phyloP scores from a whole-genome alignment of 2,888 invertebrate genomes.

The Brenthis daphne region DNA sequence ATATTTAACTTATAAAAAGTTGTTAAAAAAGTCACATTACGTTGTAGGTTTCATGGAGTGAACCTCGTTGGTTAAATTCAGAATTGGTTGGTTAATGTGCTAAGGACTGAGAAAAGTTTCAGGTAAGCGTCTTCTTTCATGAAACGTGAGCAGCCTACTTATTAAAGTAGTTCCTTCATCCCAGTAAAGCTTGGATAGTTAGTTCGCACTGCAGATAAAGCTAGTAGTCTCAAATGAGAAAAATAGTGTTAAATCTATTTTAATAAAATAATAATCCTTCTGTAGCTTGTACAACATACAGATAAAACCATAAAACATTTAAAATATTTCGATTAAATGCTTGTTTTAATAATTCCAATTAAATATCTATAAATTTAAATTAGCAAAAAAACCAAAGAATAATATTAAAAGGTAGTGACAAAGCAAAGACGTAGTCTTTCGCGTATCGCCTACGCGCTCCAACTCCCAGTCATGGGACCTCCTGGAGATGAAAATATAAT shows the following conservation, averaged over 20 bases:
- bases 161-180: conserved; percentile 44
- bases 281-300: no score
- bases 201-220: conserved; percentile 31
- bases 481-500: conserved; percentile 80
- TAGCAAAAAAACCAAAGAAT: no score
- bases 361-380: no score
- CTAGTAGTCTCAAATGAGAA: conserved; percentile 19
- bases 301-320: no score
- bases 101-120: conserved; percentile 78
- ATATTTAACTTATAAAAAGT: not conserved
- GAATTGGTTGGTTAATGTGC: conserved; percentile 72
- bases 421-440: conserved; percentile 52
- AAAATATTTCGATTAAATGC: no score
- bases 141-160: conserved; percentile 71
- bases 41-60: conserved; percentile 42
- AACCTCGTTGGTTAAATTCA: conserved; percentile 56
- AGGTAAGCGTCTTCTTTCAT: conserved; percentile 78
- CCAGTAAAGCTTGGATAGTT: conserved; percentile 33
- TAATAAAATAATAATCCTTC: no score
- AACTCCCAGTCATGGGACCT: conserved; percentile 73
- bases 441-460: conserved; percentile 56
- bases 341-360: no score
- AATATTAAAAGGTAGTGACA: conserved; percentile 53
- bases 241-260: not conserved
- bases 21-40: conserved; percentile 21